Evolutionary conservation across 2,888 invertebrate genomes (phyloP).

Genomic region (Asteroscopus sphinx): DNA sequence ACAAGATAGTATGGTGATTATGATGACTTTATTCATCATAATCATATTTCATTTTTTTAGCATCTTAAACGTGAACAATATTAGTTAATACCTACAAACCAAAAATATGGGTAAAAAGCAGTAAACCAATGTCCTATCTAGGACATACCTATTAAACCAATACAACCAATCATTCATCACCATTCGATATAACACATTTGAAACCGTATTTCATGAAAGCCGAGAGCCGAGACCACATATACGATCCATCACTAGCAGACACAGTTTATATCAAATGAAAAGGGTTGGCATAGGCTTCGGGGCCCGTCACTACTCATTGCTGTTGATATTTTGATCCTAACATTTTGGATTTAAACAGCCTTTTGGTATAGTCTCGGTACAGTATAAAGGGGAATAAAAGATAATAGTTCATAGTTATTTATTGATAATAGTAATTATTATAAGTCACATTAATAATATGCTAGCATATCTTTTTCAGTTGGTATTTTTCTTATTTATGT

Average conservation of each 20-base stretch:
- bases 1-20: too few relatives aligned
- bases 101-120: too few relatives aligned
- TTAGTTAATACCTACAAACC: too few relatives aligned
- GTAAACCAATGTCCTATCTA: too few relatives aligned
- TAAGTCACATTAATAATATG: too few relatives aligned
- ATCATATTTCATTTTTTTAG: too few relatives aligned
- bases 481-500: too few relatives aligned
- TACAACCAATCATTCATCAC: neutral
- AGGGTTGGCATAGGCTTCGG: slow-evolving; percentile 48
- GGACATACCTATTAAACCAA: neutral
- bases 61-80: too few relatives aligned
- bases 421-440: too few relatives aligned
- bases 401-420: neutral
- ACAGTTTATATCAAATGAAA: slow-evolving; percentile 50
- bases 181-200: neutral
- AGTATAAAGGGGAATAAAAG: neutral
- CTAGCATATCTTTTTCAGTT: too few relatives aligned
- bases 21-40: too few relatives aligned
- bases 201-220: slow-evolving; percentile 5
- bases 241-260: slow-evolving; percentile 35
- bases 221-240: slow-evolving; percentile 30
- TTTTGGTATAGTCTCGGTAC: slow-evolving; percentile 1
- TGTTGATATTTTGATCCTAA: slow-evolving; percentile 48
- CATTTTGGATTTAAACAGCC: slow-evolving; percentile 40
- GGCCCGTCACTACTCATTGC: slow-evolving; percentile 49